Conservation (phyloP, 2,113 vertebrate genomes). For the Notothenia coriiceps region DNA sequence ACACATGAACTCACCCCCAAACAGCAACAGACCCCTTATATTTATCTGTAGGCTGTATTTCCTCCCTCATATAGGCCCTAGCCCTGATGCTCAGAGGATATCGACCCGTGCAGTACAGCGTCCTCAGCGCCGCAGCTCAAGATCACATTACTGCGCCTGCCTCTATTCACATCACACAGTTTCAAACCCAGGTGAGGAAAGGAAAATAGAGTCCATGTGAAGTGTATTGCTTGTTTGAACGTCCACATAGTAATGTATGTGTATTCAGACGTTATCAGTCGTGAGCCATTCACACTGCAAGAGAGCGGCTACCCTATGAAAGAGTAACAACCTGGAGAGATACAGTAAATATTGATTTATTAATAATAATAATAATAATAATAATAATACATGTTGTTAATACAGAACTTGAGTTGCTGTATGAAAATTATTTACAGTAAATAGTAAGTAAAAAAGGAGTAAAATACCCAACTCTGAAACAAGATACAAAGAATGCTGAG, state of each 20-base stretch:
- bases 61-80: neutral
- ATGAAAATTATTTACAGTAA: too few relatives aligned
- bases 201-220: conserved; percentile 8
- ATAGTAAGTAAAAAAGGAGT: too few relatives aligned
- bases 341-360: neutral
- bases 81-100: conserved; percentile 42
- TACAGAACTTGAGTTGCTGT: neutral
- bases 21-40: conserved; percentile 24
- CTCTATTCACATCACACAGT: conserved; percentile 11
- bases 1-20: conserved; percentile 24
- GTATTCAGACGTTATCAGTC: neutral
- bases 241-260: neutral
- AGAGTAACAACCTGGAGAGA: neutral
- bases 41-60: conserved; percentile 11
- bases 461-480: too few relatives aligned
- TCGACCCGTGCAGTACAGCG: conserved; percentile 33
- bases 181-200: neutral
- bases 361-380: neutral
- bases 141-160: conserved; percentile 30
- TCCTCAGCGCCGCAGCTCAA: conserved; percentile 19
- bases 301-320: neutral
- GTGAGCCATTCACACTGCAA: neutral
- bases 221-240: conserved; percentile 13
- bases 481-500: too few relatives aligned
- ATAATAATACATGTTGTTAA: neutral